Evolutionary conservation across 2,888 invertebrate species (phyloP).

Genomic region (Acanthacorydalis orientalis): DNA sequence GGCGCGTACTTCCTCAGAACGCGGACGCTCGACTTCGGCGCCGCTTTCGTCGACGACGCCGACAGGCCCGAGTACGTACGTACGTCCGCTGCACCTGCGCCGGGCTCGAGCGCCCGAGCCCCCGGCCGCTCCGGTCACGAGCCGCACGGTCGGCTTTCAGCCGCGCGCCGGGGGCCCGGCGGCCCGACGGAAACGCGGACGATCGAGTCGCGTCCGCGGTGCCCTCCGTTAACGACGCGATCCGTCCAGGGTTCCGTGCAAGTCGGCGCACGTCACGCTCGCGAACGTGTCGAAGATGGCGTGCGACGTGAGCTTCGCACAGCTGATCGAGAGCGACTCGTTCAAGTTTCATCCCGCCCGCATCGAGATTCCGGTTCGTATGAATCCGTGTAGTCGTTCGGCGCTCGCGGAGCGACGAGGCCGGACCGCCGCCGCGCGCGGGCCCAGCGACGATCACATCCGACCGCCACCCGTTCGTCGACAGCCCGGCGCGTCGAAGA

Average conservation of each 20-base stretch:
- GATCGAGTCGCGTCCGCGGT: too few relatives aligned
- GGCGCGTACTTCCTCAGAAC: conserved; percentile 16
- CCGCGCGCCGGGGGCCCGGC: too few relatives aligned
- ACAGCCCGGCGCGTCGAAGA: conserved; percentile 16
- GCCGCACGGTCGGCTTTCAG: too few relatives aligned
- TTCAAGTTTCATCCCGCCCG: neutral
- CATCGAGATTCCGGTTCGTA: neutral
- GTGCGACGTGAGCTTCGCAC: neutral
- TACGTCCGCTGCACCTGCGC: too few relatives aligned
- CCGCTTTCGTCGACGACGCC: conserved; percentile 3
- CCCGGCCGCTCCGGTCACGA: too few relatives aligned
- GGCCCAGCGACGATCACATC: neutral
- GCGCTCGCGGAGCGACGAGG: neutral
- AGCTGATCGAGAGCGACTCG: neutral
- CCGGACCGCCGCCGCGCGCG: neutral
- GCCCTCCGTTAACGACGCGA: too few relatives aligned
- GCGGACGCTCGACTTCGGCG: conserved; percentile 20
- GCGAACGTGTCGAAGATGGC: neutral
- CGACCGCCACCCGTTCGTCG: neutral
- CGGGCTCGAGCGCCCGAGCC: too few relatives aligned
- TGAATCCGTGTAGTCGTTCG: neutral
- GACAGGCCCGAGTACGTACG: neutral
- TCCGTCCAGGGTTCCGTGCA: neutral
- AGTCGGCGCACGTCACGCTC: neutral
- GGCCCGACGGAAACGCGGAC: too few relatives aligned